Evolutionary conservation across 2,797 vertebrate species (phyloP).

Genomic region (Carcharodon carcharias): DNA sequence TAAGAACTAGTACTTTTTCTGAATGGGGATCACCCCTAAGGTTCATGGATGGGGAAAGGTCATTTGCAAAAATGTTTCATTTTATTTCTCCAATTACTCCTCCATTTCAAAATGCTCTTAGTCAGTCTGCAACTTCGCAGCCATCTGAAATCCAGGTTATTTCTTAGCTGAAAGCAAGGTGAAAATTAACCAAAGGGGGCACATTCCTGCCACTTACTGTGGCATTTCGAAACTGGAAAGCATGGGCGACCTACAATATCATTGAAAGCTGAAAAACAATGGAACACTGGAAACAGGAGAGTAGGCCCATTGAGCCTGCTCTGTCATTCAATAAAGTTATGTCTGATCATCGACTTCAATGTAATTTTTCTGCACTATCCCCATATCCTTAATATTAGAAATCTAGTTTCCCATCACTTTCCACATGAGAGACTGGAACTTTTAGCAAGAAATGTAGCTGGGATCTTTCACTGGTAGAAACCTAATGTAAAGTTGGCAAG

Average conservation of each 20-base stretch:
- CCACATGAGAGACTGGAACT: not conserved
- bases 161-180: not conserved
- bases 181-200: not conserved
- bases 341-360: too few relatives aligned
- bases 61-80: not conserved
- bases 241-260: not conserved
- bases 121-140: not conserved
- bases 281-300: too few relatives aligned
- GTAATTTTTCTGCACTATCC: too few relatives aligned
- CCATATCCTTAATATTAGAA: too few relatives aligned
- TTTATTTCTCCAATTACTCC: not conserved
- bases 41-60: not conserved
- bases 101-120: not conserved
- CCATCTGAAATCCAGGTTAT: not conserved
- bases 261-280: not conserved
- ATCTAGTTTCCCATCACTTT: not conserved
- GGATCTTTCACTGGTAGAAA: not conserved
- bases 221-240: not conserved
- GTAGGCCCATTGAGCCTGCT: too few relatives aligned
- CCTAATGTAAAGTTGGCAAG: not conserved
- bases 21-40: not conserved
- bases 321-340: too few relatives aligned
- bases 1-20: not conserved
- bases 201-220: not conserved
- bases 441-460: not conserved